Evolutionary conservation across 1,140 invertebrate genomes (phyloP).

Genomic region (Bradysia coprophila): DNA sequence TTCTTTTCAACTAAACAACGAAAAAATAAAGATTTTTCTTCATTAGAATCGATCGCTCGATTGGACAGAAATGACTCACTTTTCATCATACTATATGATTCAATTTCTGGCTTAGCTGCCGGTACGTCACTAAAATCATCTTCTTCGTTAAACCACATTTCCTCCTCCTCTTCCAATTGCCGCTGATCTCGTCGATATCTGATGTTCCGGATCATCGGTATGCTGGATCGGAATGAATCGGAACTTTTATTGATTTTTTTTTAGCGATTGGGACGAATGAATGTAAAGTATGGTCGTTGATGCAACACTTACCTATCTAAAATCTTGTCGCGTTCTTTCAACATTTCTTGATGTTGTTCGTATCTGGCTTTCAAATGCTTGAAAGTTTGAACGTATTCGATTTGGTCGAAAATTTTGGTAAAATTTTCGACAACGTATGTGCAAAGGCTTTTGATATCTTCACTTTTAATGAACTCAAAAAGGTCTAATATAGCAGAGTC

Average conservation of each 20-base stretch:
- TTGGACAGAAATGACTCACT: constrained; percentile 27
- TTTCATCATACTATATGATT: constrained; percentile 28
- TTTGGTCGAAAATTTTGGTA: constrained; percentile 78
- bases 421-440: constrained; percentile 90
- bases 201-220: constrained; percentile 58
- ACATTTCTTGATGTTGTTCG: constrained; percentile 84
- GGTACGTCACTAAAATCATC: constrained; percentile 79
- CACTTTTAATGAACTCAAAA: constrained; percentile 96
- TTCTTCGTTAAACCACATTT: constrained; percentile 97
- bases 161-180: constrained; percentile 90
- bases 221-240: too few relatives aligned
- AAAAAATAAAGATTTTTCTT: background rate
- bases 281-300: too few relatives aligned
- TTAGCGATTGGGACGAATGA: too few relatives aligned
- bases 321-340: constrained; percentile 64
- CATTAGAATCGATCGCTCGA: constrained; percentile 12
- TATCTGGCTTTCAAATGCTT: constrained; percentile 79
- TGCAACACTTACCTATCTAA: constrained; percentile 43
- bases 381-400: constrained; percentile 96
- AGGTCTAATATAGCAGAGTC: constrained; percentile 98
- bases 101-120: constrained; percentile 19
- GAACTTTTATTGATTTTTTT: too few relatives aligned
- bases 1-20: constrained; percentile 2
- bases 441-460: constrained; percentile 91
- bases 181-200: constrained; percentile 79